Conservation (phyloP, 2,797 vertebrate genomes). For the Sebastes alutus region DNA sequence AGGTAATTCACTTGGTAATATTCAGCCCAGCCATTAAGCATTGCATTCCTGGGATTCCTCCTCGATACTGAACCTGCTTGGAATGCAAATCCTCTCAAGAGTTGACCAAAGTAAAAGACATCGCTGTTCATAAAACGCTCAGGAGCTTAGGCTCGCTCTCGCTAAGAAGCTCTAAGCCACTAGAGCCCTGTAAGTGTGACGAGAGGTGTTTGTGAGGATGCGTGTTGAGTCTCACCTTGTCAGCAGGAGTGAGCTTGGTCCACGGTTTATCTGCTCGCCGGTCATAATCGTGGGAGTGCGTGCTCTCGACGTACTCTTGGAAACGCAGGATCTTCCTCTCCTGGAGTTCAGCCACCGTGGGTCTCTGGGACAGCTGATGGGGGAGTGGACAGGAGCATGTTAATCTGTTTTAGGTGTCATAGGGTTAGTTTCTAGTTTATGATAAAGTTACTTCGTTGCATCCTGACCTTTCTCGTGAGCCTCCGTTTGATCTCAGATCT, state of each 20-base stretch:
- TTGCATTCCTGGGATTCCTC: constrained; percentile 41
- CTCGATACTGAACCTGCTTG: constrained; percentile 29
- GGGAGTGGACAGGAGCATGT: background rate
- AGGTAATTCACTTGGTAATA: constrained; percentile 14
- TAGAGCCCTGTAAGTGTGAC: background rate
- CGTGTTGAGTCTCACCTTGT: constrained; percentile 85
- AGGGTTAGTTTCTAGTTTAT: background rate
- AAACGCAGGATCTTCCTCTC: constrained; percentile 96
- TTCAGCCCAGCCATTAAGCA: background rate
- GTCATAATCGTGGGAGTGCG: constrained; percentile 95
- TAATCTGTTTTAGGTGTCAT: too few relatives aligned
- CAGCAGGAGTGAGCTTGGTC: constrained; percentile 96
- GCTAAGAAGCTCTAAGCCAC: background rate
- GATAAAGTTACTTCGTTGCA: background rate
- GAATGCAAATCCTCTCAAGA: constrained; percentile 53
- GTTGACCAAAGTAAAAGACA: background rate
- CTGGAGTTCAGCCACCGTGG: constrained; percentile 94
- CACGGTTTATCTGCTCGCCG: constrained; percentile 95
- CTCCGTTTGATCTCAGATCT: constrained; percentile 95
- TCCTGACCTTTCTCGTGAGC: constrained; percentile 94
- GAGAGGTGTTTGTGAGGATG: background rate
- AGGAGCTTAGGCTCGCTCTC: background rate
- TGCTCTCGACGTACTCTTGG: constrained; percentile 94
- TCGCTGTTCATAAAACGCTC: background rate
- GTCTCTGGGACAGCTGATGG: constrained; percentile 92